Conservation (phyloP, 35 echinoderm and acorn worm species). For the Patiria miniata region DNA sequence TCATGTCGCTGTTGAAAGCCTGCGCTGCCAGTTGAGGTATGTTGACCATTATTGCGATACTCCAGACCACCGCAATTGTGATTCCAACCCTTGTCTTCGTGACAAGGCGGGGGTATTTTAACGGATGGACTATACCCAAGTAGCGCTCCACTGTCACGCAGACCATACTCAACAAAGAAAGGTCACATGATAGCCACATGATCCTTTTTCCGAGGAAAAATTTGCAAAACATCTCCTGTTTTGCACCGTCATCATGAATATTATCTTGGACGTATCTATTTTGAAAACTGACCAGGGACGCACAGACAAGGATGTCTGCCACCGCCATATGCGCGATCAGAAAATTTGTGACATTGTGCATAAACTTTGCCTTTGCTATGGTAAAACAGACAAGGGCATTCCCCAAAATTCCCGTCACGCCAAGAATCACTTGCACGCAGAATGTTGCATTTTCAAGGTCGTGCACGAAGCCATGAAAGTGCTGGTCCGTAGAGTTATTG, state of each 20-base stretch:
- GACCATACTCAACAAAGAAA: background rate
- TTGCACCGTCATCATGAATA: background rate
- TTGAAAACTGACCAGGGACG: background rate
- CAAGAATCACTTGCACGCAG: background rate
- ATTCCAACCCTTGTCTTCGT: background rate
- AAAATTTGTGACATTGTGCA: slow-evolving; percentile 5
- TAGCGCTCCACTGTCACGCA: background rate
- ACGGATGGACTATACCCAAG: background rate
- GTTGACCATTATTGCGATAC: background rate
- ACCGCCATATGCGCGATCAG: background rate
- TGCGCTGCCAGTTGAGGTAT: background rate
- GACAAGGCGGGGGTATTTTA: background rate
- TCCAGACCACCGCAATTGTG: background rate
- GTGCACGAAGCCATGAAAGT: no score
- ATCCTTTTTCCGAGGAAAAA: background rate
- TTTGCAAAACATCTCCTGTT: background rate
- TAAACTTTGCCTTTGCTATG: background rate
- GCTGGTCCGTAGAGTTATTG: no score
- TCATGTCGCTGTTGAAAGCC: background rate
- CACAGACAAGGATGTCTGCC: slow-evolving; percentile 2
- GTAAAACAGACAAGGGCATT: background rate
- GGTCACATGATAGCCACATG: background rate
- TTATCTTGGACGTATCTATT: background rate
- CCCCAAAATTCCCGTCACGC: background rate
- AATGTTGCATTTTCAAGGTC: background rate